Base-by-base conservation (phyloP, 2,113 vertebrate genomes). In the Thermophis baileyi region DNA sequence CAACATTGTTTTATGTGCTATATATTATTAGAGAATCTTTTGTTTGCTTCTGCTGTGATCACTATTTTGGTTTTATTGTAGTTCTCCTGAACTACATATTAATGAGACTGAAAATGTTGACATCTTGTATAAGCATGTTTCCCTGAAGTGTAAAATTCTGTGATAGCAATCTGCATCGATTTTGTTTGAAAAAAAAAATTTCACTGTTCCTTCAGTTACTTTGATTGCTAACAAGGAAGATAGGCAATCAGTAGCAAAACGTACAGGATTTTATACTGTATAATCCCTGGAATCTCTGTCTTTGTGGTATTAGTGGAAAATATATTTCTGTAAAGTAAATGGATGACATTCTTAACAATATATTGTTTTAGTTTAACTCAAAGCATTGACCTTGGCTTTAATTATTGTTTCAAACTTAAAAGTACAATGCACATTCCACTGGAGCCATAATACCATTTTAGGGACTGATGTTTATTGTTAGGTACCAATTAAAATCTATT, bases 101-200 rank as follows among this genome's bases (percentile, higher is more conserved):
- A 97, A 53, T 95, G 94, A 88, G 85, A 94, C 95, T 97, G 96
- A 96, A 93, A 94, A 89, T 35, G 22, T 16, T 8, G n/a, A 92
- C 27, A 50, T 93, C 92, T 89, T 93, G 30, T 49, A 1, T 95
- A 96, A 90, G 40, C 89, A 85, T 20, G 2, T 54, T 85, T 87
- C 86, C 90, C 91, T 95, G 89, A 35, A 93, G 85, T 46, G 47
- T 1, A 35, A 87, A 92, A 86, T 89, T 89, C 9, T 63, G 63
- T 93, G 90, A 74, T 51, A 11, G 49, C 63, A 87, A 81, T 86
- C 51, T 93, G 93, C 94, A 81, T 91, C 54, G 90, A 86, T 87
- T 55, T 93, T 50, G 27, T 92, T 27, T 87, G n/a, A 87, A 51
- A 46, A 90, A 90, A 60, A n/a, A 46, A 12, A 60, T 18, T 50